Conservation (phyloP, 2,888 invertebrate genomes). For the Tridacna crocea region DNA sequence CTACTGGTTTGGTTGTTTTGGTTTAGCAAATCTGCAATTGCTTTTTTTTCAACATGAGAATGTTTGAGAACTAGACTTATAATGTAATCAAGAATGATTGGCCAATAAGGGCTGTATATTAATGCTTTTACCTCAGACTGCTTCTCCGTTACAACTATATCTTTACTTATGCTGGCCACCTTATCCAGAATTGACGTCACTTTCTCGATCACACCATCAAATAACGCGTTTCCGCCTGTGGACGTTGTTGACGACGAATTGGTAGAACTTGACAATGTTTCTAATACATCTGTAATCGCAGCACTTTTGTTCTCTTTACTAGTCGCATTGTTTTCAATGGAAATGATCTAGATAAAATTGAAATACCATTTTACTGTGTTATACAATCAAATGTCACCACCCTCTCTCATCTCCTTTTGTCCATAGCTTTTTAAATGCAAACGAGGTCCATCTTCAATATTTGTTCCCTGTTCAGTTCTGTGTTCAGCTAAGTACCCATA, state of each 20-base stretch:
- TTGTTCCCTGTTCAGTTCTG: too few species aligned
- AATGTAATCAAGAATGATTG: background rate
- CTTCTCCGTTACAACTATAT: constrained; percentile 25
- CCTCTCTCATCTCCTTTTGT: too few species aligned
- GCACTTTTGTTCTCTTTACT: background rate
- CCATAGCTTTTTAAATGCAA: too few species aligned
- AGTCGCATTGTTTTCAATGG: background rate
- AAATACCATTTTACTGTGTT: background rate
- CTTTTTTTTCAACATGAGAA: background rate
- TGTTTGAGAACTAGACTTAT: background rate
- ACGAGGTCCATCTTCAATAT: too few species aligned
- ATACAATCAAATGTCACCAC: too few species aligned
- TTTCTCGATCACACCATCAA: constrained; percentile 37
- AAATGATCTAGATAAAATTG: background rate
- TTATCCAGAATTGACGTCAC: constrained; percentile 36
- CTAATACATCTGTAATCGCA: background rate
- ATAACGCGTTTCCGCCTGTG: background rate
- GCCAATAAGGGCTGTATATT: background rate
- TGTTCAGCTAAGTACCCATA: too few species aligned
- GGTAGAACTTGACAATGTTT: background rate
- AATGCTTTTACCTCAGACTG: constrained; percentile 25
- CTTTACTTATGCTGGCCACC: constrained; percentile 30
- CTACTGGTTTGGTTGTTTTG: background rate
- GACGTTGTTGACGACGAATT: background rate
- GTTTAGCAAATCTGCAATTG: background rate